Evolutionary conservation across 2,888 invertebrate genomes (phyloP), one percentile per base, ranked within the genome.

Genomic region (Tricholauxania praeusta): DNA sequence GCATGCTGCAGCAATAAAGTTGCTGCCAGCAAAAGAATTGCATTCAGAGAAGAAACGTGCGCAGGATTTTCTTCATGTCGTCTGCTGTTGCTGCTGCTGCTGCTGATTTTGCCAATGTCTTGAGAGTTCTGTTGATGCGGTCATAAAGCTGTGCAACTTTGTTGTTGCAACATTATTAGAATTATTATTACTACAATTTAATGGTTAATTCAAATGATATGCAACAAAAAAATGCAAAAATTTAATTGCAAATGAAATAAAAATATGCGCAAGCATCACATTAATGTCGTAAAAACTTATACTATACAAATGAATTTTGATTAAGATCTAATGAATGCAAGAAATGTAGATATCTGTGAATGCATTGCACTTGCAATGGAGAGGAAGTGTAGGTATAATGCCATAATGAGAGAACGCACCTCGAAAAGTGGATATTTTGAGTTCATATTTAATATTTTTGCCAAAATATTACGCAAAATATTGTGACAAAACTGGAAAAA

Each of bases 121-220:
- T n/a, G 52, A 53, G 32, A 28, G 17, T 19, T 28, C 28, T 39
- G 51, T 7, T 19, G 70, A 51, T 10, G 53, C 17, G 39, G 32
- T 48, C 69, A 60, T 69, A 69, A 69, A 69, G 60, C 14, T 17
- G 49, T 12, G 78, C 79, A 81, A 83, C 84, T 82, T 73, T 84
- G 83, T 84, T 84, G 84, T 82, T 81, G 85, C 82, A 78, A 79
- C 81, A 82, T 84, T 82, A 84, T 81, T 81, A 80, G 80, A 80
- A 82, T 82, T 82, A 84, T 84, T 84, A 83, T 83, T 84, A 81
- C 82, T 7, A 39, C 55, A 55, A 79, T 81, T 84, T 84, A 84
- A 83, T 84, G 85, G 83, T 83, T 83, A 83, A 83, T 84, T 82
- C 83, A 84, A 84, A 83, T 84, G 83, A 80, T 80, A 82, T 82